phyloP scores from a whole-genome alignment of 64 coral and sea anemone species.

The Exaiptasia diaphana region DNA sequence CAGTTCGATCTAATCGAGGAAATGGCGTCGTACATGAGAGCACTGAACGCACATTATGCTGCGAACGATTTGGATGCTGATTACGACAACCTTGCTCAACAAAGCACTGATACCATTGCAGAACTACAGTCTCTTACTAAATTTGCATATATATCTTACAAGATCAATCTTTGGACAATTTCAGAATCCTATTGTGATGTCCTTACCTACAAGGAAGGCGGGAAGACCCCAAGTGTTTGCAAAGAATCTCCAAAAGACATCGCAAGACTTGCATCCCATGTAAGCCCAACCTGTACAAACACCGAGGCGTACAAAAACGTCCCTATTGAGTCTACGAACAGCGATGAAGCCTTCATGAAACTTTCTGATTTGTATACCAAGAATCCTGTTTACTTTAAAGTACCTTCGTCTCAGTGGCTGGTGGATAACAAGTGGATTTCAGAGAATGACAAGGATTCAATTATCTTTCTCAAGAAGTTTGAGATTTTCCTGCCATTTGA shows the following conservation, averaged over 20 bases:
- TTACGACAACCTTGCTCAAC: background rate
- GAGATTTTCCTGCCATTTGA: background rate
- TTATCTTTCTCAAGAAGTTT: conserved; percentile 20
- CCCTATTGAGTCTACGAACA: background rate
- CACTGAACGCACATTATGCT: background rate
- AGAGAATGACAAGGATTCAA: background rate
- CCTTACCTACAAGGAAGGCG: conserved; percentile 21
- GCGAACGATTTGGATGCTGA: background rate
- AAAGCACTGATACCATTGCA: background rate
- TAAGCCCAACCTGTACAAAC: background rate
- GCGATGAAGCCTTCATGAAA: background rate
- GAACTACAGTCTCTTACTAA: background rate
- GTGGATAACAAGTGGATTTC: background rate
- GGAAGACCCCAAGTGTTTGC: conserved; percentile 5
- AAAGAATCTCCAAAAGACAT: background rate
- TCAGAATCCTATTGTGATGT: background rate
- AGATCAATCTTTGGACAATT: conserved; percentile 7
- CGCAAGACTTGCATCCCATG: background rate
- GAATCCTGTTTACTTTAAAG: background rate
- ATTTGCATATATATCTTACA: background rate
- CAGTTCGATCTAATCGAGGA: conserved; percentile 12
- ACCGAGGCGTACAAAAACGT: conserved; percentile 9
- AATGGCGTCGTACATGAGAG: conserved; percentile 20
- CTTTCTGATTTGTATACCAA: background rate
- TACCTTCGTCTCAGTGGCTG: background rate